These are phyloP conservation scores for Drosophila kanekoi DNA, from an alignment of 2,888 invertebrate genomes.

Conservation along the genomic window DNA sequence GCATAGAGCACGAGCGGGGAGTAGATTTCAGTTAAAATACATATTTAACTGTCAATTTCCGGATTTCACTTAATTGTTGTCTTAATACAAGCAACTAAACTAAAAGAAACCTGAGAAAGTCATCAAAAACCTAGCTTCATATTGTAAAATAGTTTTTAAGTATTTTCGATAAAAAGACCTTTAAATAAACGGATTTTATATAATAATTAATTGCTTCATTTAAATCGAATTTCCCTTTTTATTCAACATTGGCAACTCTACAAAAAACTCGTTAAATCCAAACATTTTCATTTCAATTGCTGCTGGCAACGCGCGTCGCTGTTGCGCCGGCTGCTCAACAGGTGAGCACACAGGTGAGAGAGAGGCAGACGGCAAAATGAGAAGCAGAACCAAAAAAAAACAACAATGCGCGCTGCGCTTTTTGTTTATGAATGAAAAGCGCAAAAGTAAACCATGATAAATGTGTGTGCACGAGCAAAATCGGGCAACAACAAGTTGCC, in stretches of 20 bases:
- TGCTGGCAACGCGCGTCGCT: conserved; percentile 37
- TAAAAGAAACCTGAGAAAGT: no score
- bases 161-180: no score
- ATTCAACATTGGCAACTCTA: conserved; percentile 22
- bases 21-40: not conserved
- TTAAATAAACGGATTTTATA: no score
- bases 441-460: conserved; percentile 70
- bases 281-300: conserved; percentile 26
- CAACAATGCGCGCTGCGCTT: conserved; percentile 54
- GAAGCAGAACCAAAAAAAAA: conserved; percentile 11
- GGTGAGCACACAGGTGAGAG: conserved; percentile 57
- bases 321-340: conserved; percentile 54
- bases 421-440: conserved; percentile 78
- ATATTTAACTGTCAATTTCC: conserved; percentile 7
- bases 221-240: not conserved
- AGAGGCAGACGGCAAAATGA: conserved; percentile 24
- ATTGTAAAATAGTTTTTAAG: no score
- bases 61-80: not conserved
- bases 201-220: no score
- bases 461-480: conserved; percentile 57
- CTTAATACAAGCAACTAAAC: no score
- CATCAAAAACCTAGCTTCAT: no score
- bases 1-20: not conserved
- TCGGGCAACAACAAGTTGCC: conserved; percentile 45
- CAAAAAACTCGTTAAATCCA: conserved; percentile 29